Base-by-base conservation (phyloP, 2,113 vertebrate genomes). In the Rostratula benghalensis region DNA sequence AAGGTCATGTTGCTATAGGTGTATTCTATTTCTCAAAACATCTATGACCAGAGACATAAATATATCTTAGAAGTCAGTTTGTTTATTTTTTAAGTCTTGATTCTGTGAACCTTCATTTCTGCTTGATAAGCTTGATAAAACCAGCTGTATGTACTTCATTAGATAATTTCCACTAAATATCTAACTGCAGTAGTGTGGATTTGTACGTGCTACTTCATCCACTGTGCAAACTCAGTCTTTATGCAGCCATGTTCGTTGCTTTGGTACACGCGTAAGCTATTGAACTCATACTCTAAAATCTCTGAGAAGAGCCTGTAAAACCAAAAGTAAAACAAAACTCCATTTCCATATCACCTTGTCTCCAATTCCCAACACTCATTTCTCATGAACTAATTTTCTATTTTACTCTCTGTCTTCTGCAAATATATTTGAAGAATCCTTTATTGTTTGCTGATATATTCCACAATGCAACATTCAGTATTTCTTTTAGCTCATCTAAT, bases 401-500 rank as follows among this genome's bases (percentile, higher is more conserved):
- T 82, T 95, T 96, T 90, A 54, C 46, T 80, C 92, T 94, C 37
- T 54, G 75, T 51, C 70, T 87, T 94, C 83, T 92, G 83, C 91
- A 97, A 97, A 95, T 78, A 91, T 39, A 93, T 80, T 91, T 95
- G 69, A 96, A 96, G 67, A 94, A 82, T 46, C 71, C 79, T 97
- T 91, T 64, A 78, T 89, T 97, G 61, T 92, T 96, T 77, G 83
- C 45, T 83, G 77, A 94, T 92, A 92, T 77, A 91, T 77, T 93
- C 77, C 53, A 83, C 24, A 81, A 74, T 13, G 53, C 43, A 93
- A 91, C 31, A 83, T 83, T 96, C n/a, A 7, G 69, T 74, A 91
- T 93, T 95, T 94, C 51, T 93, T 91, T 89, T 53, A 94, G 60
- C n/a, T 37, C 71, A 51, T 74, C 70, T 60, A 93, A 89, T 94